A percentile compares a stretch with the other conserved stretches of the same genome.
Evolutionary conservation across 2,797 vertebrate species (phyloP).

Genomic region (Micropoecilia bifurca): DNA sequence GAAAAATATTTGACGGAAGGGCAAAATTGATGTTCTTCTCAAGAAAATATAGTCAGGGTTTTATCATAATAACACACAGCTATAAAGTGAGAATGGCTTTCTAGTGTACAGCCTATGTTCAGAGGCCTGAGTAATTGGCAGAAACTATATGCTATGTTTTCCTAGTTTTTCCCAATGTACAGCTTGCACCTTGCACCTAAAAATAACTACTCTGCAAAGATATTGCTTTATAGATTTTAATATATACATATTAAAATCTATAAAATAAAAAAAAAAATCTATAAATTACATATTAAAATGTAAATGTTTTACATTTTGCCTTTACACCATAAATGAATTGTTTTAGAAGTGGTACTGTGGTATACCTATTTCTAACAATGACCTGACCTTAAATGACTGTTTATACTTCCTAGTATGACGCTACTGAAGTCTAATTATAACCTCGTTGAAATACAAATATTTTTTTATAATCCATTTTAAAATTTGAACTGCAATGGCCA

Average conservation of each 20-base stretch:
- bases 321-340: not conserved
- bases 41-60: not conserved
- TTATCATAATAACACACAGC: not conserved
- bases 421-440: not conserved
- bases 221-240: not conserved
- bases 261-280: too few species aligned
- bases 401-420: not conserved
- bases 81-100: not conserved
- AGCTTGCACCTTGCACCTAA: not conserved
- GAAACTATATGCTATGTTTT: not conserved
- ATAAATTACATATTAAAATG: too few species aligned
- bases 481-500: not conserved
- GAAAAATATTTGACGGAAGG: not conserved
- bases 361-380: not conserved
- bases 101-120: not conserved
- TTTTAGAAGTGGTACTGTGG: not conserved
- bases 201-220: not conserved
- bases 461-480: not conserved
- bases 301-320: not conserved
- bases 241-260: too few species aligned
- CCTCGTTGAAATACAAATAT: not conserved
- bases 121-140: not conserved
- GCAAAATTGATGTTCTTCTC: not conserved
- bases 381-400: not conserved
- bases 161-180: not conserved